phyloP scores from a whole-genome alignment of 2,113 vertebrate genomes.

The Hippocampus zosterae region DNA sequence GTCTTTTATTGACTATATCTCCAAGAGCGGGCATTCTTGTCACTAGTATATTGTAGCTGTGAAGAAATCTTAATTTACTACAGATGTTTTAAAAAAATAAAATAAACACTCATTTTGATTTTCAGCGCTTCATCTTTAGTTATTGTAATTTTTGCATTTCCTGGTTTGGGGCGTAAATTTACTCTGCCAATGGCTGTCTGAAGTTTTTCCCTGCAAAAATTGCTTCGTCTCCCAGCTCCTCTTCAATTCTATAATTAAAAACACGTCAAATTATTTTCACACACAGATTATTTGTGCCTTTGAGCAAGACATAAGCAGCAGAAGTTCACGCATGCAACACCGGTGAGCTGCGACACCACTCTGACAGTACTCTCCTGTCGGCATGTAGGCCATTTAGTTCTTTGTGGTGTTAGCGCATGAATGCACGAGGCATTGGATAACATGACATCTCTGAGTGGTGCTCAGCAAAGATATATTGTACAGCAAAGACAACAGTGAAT shows the following conservation, averaged over 20 bases:
- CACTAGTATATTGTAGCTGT: background rate
- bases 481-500: background rate
- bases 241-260: conserved; percentile 83
- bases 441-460: background rate
- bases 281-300: background rate
- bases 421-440: conserved; percentile 1
- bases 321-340: background rate
- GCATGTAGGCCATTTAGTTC: background rate
- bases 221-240: conserved; percentile 88
- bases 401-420: background rate
- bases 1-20: conserved; percentile 30
- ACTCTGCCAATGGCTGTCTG: conserved; percentile 80
- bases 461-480: background rate
- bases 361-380: background rate
- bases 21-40: background rate
- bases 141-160: background rate
- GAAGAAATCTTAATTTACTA: conserved; percentile 4
- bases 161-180: conserved; percentile 8
- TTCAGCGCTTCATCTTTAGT: background rate
- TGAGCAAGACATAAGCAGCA: background rate
- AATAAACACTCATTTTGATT: background rate
- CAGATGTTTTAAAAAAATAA: conserved; percentile 6
- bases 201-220: conserved; percentile 89
- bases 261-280: background rate
- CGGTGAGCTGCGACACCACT: background rate